Evolutionary conservation across 2,113 vertebrate species (phyloP).

Genomic region (Tursiops truncatus): DNA sequence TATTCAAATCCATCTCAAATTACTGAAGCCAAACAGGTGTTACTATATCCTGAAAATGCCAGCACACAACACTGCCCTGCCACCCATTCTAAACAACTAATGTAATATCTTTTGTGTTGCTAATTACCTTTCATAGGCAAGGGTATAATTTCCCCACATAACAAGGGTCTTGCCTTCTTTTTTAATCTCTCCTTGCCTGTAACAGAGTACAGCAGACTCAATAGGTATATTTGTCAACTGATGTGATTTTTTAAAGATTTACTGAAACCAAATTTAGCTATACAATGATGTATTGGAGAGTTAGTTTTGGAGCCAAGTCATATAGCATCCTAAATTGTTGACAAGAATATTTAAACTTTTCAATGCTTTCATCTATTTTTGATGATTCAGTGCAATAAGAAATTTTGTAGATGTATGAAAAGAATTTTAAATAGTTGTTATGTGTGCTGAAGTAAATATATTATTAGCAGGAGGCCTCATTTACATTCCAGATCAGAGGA

Average conservation of each 20-base stretch:
- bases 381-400: conserved; percentile 44
- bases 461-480: conserved; percentile 77
- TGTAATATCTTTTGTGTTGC: neutral
- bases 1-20: neutral
- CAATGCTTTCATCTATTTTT: conserved; percentile 63
- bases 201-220: neutral
- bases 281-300: neutral
- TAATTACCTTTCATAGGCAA: conserved; percentile 10
- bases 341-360: conserved; percentile 40
- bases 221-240: neutral
- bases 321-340: neutral
- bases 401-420: conserved; percentile 50
- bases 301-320: neutral
- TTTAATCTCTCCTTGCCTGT: neutral
- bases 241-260: conserved; percentile 13
- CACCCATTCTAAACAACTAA: neutral
- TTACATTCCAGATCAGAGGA: conserved; percentile 72
- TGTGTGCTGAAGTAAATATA: conserved; percentile 76
- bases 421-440: conserved; percentile 61
- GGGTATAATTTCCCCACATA: neutral
- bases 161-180: neutral
- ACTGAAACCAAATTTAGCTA: conserved; percentile 1
- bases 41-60: neutral
- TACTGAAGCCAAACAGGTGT: neutral
- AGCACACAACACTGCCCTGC: neutral